Conservation (phyloP, 1,140 invertebrate genomes). For the Dryas iulia region DNA sequence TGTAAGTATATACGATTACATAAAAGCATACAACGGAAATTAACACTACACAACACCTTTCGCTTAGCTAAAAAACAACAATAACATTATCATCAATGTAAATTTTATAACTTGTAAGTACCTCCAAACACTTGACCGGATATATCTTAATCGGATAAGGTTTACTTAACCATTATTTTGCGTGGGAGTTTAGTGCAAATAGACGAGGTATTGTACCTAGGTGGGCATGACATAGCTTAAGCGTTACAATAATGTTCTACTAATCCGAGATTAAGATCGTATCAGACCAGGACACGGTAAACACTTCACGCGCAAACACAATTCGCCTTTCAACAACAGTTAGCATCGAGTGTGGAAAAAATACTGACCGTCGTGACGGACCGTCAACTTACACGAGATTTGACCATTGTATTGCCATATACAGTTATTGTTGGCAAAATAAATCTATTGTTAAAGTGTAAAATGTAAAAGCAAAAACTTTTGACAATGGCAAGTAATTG, state of each 20-base stretch:
- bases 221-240: constrained; percentile 50
- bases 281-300: constrained; percentile 62
- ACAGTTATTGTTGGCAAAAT: constrained; percentile 77
- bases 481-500: constrained; percentile 63
- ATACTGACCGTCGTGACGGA: constrained; percentile 50
- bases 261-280: constrained; percentile 74
- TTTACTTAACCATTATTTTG: constrained; percentile 41
- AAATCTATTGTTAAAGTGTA: constrained; percentile 59
- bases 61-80: neutral
- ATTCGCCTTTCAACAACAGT: constrained; percentile 63
- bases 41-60: neutral
- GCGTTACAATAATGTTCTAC: constrained; percentile 53
- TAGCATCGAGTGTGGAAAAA: constrained; percentile 61
- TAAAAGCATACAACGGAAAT: neutral
- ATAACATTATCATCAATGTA: neutral
- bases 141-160: constrained; percentile 47
- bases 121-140: constrained; percentile 46
- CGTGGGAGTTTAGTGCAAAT: constrained; percentile 58
- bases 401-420: constrained; percentile 47
- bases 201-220: constrained; percentile 50
- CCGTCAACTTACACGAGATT: constrained; percentile 42
- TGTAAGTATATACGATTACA: neutral
- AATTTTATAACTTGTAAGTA: neutral
- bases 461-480: constrained; percentile 57
- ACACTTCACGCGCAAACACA: constrained; percentile 70